Percentiles rank a stretch among this genome's conserved stretches.
Evolutionary conservation across 2,888 invertebrate genomes (phyloP).

Genomic region (Parthenolecanium corni): DNA sequence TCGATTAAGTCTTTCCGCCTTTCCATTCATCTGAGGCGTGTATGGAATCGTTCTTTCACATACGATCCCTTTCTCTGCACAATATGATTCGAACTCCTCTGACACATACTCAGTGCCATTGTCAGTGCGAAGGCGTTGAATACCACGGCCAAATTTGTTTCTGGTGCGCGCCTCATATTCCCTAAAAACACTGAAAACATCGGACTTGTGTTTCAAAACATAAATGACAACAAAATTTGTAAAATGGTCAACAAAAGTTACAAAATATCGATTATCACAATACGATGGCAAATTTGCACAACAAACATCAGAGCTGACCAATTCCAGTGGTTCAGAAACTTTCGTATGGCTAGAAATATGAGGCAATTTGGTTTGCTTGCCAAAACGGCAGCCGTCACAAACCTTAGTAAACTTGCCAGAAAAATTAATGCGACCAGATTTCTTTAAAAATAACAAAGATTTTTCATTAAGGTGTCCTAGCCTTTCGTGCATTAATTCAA

Average conservation of each 20-base stretch:
- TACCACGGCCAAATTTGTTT: neutral
- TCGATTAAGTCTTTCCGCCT: constrained; percentile 4
- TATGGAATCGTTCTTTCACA: neutral
- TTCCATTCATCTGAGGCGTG: neutral
- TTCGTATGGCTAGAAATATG: neutral
- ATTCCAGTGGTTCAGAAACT: neutral
- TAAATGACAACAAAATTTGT: neutral
- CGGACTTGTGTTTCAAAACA: neutral
- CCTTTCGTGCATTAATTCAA: neutral
- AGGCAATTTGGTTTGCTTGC: neutral
- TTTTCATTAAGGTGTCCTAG: neutral
- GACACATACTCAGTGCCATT: constrained; percentile 8
- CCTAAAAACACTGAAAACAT: neutral
- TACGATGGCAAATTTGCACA: neutral
- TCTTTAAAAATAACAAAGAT: neutral
- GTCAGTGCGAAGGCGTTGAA: neutral
- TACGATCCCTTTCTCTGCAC: neutral
- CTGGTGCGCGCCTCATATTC: neutral
- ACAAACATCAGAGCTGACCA: neutral
- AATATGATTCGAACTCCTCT: no score
- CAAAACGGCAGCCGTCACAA: neutral
- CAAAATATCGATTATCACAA: neutral
- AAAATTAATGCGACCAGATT: neutral
- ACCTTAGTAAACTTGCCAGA: neutral
- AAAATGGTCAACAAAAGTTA: constrained; percentile 5